These are phyloP conservation scores for Panulirus ornatus DNA, from an alignment of 1,140 invertebrate genomes.

Conservation along the genomic window DNA sequence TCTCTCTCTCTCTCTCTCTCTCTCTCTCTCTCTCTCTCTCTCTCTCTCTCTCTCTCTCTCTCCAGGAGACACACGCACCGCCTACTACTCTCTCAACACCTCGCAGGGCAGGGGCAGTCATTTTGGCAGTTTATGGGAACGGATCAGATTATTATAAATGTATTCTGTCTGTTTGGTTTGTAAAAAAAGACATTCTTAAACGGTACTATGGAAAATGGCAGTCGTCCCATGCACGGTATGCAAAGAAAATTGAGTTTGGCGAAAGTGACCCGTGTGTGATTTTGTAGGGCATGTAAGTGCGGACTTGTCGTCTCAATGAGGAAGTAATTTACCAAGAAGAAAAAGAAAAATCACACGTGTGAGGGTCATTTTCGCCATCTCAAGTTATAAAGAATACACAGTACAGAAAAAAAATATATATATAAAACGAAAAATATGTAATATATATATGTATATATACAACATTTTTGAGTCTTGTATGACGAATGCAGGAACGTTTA, in stretches of 20 bases:
- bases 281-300: not conserved
- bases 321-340: too few relatives aligned
- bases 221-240: conserved; percentile 59
- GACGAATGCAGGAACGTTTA: conserved; percentile 31
- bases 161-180: not conserved
- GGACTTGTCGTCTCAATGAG: too few relatives aligned
- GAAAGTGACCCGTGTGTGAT: not conserved
- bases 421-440: conserved; percentile 45
- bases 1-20: too few relatives aligned
- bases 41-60: too few relatives aligned
- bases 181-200: not conserved
- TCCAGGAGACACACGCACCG: not conserved
- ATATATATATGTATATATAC: not conserved
- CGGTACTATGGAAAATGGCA: conserved; percentile 39
- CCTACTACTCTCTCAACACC: not conserved
- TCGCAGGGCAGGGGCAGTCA: not conserved
- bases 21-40: too few relatives aligned
- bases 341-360: too few relatives aligned
- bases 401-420: conserved; percentile 33
- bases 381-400: conserved; percentile 40
- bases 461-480: conserved; percentile 30
- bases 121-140: not conserved
- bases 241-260: conserved; percentile 27
- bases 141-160: too few relatives aligned
- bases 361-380: conserved; percentile 34